Evolutionary conservation across 2,797 vertebrate genomes (phyloP).

Genomic region (Hapalemur alaotrensis): DNA sequence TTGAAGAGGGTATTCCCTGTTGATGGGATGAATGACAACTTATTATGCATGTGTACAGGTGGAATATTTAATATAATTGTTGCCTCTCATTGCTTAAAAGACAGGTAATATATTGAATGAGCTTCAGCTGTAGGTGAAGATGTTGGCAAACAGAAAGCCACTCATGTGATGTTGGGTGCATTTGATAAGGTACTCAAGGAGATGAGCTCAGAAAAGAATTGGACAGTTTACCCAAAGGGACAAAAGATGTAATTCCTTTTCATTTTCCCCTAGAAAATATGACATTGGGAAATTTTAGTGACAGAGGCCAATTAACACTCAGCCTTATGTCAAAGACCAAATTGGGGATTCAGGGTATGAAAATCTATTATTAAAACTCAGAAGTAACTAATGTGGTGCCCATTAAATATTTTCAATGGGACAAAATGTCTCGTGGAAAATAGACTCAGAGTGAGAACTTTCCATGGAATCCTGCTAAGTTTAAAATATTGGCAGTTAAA

Average conservation of each 20-base stretch:
- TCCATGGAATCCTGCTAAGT: not conserved
- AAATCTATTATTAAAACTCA: not conserved
- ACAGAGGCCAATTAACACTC: not conserved
- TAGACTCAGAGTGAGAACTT: not conserved
- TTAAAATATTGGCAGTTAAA: not conserved
- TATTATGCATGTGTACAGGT: not conserved
- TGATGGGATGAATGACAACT: not conserved
- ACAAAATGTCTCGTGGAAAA: not conserved
- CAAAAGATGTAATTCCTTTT: not conserved
- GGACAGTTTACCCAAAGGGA: not conserved
- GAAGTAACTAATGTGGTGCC: not conserved
- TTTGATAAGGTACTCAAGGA: not conserved
- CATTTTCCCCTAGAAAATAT: not conserved
- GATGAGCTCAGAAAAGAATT: not conserved
- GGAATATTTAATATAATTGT: not conserved
- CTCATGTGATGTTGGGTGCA: not conserved
- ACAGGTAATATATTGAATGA: not conserved
- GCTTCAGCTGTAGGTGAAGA: not conserved
- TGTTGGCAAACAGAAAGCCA: not conserved
- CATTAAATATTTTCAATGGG: not conserved
- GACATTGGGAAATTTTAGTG: not conserved
- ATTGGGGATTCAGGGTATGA: not conserved
- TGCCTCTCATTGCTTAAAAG: not conserved
- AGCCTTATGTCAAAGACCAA: not conserved
- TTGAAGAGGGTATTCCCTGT: not conserved